phyloP scores from a whole-genome alignment of 2,797 vertebrate species.

The Chaetodon trifasciatus region DNA sequence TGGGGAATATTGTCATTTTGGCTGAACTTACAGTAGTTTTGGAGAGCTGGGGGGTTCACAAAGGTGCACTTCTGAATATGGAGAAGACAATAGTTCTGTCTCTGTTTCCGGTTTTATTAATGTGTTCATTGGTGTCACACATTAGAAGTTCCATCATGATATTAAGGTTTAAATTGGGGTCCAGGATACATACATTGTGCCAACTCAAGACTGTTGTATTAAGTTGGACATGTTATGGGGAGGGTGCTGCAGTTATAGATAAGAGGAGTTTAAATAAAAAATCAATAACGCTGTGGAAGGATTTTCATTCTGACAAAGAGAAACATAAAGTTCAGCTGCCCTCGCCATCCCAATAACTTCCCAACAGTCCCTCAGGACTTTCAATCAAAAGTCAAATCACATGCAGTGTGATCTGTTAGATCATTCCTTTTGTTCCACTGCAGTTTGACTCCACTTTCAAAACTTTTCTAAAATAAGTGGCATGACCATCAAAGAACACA shows the following conservation, averaged over 20 bases:
- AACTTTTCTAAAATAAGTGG: conserved; percentile 17
- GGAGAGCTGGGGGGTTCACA: not conserved
- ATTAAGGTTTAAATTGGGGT: not conserved
- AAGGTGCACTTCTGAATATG: not conserved
- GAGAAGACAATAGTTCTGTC: not conserved
- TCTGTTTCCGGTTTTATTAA: not conserved
- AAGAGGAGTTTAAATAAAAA: not conserved
- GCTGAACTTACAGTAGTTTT: not conserved
- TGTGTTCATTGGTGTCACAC: not conserved
- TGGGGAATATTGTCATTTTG: not conserved
- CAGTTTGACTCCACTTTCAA: not conserved
- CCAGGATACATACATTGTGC: not conserved
- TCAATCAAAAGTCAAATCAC: conserved; percentile 12
- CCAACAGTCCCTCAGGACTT: not conserved
- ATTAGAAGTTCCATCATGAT: not conserved
- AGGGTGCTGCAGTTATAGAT: not conserved
- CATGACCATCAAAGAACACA: not conserved
- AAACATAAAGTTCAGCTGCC: not conserved
- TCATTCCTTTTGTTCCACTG: conserved; percentile 1
- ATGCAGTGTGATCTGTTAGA: conserved; percentile 7
- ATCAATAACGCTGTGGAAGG: not conserved
- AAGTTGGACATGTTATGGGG: not conserved
- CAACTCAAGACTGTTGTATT: not conserved
- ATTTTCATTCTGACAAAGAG: not conserved
- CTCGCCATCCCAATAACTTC: not conserved